Base-by-base conservation (phyloP, 2,888 invertebrate genomes). In the Choristoneura rosaceana region DNA sequence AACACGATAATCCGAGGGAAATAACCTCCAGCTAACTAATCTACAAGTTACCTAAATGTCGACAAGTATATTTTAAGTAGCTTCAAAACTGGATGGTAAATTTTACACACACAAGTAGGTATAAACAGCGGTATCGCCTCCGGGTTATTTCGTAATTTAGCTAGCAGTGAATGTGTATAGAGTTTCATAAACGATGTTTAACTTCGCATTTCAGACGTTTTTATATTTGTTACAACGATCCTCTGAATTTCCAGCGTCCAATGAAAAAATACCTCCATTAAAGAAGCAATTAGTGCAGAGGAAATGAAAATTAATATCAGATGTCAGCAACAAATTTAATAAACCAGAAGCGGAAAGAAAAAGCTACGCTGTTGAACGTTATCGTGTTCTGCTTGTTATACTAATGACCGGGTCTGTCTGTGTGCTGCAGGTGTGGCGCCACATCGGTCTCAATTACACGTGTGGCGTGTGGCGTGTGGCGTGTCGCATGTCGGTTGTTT, bases 181-280 rank as follows among this genome's bases (percentile, higher is more conserved):
- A 52, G 15, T 52, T 52, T n/a, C 52, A 52, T 9, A 3, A 52
- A 52, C 7, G n/a, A n/a, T 17, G 50, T 52, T 25, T 12, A 25
- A 17, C 52, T n/a, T 9, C 4, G n/a, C 1, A 52, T 17, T 52
- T 17, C 52, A 38, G 38, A 38, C 38, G 2, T 17, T 25, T 55
- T 15, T 17, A 52, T 52, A 55, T 55, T 55, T 55, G 55, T 55
- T 55, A 25, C 12, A 17, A 25, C 15, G 15, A 15, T 47, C 17
- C 55, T 12, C 12, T 15, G 25, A 55, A 55, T 17, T 17, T 7
- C 25, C 25, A 9, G 50, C 50, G 50, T 52, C 9, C 9, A 3
- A 55, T 55, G 55, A 55, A 55, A 55, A 55, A 55, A 55, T 25
- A 55, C 55, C 55, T 55, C 55, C 25, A 55, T 55, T 55, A 55